Percentiles rank a stretch among this genome's conserved stretches.
phyloP scores from a whole-genome alignment of 2,888 invertebrate genomes.

The Dryadula phaetusa region DNA sequence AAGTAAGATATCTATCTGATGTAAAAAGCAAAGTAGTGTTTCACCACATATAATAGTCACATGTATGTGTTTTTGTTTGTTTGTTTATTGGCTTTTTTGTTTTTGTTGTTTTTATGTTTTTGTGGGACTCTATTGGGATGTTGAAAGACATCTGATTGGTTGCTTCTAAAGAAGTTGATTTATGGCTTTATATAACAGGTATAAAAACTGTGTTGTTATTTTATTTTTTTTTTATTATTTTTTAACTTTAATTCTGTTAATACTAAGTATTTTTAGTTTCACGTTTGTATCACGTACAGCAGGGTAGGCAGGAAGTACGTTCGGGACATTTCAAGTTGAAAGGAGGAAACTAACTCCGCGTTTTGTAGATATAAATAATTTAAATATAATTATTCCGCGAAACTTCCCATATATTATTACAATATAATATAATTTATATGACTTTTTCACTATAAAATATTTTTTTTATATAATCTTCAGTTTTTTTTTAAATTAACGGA shows the following conservation, averaged over 20 bases:
- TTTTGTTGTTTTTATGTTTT: not conserved
- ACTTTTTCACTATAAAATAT: too few relatives aligned
- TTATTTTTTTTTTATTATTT: not conserved
- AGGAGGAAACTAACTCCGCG: too few relatives aligned
- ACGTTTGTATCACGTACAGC: too few relatives aligned
- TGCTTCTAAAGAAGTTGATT: not conserved
- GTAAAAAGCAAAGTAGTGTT: conserved; percentile 56
- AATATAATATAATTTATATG: too few relatives aligned
- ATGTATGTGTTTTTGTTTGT: conserved; percentile 58
- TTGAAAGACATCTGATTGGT: conserved; percentile 7
- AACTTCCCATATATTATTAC: too few relatives aligned
- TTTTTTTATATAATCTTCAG: too few relatives aligned
- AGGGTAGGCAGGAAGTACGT: too few relatives aligned
- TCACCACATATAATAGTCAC: conserved; percentile 19
- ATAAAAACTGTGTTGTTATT: not conserved
- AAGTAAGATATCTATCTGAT: conserved; percentile 31
- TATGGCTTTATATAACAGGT: not conserved
- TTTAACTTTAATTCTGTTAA: not conserved
- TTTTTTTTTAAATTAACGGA: too few relatives aligned
- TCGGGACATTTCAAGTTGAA: too few relatives aligned
- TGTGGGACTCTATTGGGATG: not conserved
- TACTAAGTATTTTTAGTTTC: too few relatives aligned
- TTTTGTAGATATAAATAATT: too few relatives aligned
- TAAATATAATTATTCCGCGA: too few relatives aligned
- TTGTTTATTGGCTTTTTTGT: conserved; percentile 38